Evolutionary conservation across 2,113 vertebrate genomes (phyloP), one percentile per base, ranked within the genome.

Genomic region (Psittacus erithacus): DNA sequence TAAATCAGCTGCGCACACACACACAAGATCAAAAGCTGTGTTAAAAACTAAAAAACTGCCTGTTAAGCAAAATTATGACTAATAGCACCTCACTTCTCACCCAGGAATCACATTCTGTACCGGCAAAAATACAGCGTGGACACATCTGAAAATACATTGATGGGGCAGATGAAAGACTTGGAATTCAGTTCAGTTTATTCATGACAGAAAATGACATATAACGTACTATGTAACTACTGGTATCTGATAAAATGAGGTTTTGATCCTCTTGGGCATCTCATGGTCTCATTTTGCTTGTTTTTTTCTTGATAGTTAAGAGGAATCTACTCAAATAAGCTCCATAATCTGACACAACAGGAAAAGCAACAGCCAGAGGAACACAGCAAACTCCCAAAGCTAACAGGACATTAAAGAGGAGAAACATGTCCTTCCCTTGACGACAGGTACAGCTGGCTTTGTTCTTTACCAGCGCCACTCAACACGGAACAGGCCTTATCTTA

Each of bases 31-130:
- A 35, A 84, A 33, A 93, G 85, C 64, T 1, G 1, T 3, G 25
- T 23, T 43, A 47, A 65, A 94, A 85, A 79, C 29, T 17, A 28
- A 76, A 38, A 77, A 79, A 93, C 17, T 90, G 92, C 59, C 85
- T 70, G 71, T 62, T 94, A 78, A 93, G 92, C 93, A 92, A 71
- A 94, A 92, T 63, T 35, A 64, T 3, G 59, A 49, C 57, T 17
- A 10, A 25, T n/a, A 75, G 46, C 64, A 67, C 60, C 68, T 95
- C 55, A 38, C 17, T 84, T 41, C 64, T 92, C 90, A 50, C 59
- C 31, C 20, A 19, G 52, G 44, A 38, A 82, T 60, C 41, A 41
- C 18, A 43, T 20, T 89, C 43, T 55, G 33, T 31, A 25, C 63
- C 19, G 69, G 33, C 47, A 78, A 53, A 91, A 63, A 52, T 12